Conservation (phyloP, 2,888 invertebrate species). For the Elysia crispata region DNA sequence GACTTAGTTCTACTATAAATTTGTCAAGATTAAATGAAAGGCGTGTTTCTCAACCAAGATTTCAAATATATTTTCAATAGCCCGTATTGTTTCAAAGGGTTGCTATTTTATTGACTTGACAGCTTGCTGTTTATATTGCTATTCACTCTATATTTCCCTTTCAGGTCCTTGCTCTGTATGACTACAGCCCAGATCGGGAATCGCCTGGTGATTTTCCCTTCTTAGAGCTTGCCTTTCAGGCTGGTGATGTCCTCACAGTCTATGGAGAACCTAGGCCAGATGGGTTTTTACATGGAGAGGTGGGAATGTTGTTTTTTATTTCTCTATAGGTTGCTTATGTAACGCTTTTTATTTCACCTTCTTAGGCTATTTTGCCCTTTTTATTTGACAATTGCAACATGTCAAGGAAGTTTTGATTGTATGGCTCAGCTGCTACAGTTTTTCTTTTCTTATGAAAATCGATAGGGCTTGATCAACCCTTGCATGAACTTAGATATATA, state of each 20-base stretch:
- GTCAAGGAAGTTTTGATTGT: too few relatives aligned
- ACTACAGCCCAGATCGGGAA: slow-evolving; percentile 72
- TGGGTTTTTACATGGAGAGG: slow-evolving; percentile 74
- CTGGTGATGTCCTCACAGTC: slow-evolving; percentile 72
- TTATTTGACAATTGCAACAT: too few relatives aligned
- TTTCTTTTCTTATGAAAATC: too few relatives aligned
- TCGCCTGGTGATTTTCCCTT: slow-evolving; percentile 68
- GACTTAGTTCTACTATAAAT: too few relatives aligned
- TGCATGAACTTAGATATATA: too few relatives aligned
- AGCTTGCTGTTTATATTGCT: not conserved
- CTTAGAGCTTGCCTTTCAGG: slow-evolving; percentile 70
- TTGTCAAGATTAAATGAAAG: too few relatives aligned
- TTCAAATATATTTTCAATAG: too few relatives aligned
- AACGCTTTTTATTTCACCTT: not conserved
- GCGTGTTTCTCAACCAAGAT: too few relatives aligned
- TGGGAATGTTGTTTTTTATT: slow-evolving; percentile 37
- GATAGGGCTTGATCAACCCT: too few relatives aligned
- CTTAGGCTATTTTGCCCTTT: too few relatives aligned
- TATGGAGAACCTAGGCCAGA: slow-evolving; percentile 72
- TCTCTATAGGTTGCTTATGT: not conserved
- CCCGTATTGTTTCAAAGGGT: not conserved
- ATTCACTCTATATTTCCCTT: not conserved
- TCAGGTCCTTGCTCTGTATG: slow-evolving; percentile 75
- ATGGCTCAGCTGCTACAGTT: too few relatives aligned
- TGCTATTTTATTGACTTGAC: not conserved